Percentiles rank a stretch among this genome's conserved stretches.
These are phyloP conservation scores for Hypotaenidia philippensis DNA, from an alignment of 2,797 vertebrate species.

Conservation along the genomic window DNA sequence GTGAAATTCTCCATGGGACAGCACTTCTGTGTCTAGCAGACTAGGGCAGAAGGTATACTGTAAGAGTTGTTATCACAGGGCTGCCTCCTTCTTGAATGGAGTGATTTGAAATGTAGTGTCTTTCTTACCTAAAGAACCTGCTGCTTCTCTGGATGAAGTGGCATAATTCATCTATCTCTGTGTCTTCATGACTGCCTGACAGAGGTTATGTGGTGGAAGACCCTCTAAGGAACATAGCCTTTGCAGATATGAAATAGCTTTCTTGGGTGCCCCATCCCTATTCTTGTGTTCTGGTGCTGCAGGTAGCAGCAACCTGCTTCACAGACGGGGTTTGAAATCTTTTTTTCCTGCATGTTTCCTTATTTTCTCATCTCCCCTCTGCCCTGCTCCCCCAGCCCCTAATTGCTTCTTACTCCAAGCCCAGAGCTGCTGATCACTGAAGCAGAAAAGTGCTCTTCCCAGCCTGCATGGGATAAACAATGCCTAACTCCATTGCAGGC, in stretches of 20 bases:
- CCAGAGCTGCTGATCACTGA: not conserved
- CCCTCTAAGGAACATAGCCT: not conserved
- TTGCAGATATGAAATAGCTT: not conserved
- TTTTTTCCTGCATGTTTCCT: not conserved
- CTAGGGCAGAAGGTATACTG: conserved; percentile 36
- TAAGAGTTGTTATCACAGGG: conserved; percentile 21
- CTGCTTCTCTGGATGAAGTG: conserved; percentile 36
- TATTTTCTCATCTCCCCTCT: not conserved
- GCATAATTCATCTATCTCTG: not conserved
- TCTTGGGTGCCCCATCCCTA: not conserved
- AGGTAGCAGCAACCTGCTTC: not conserved
- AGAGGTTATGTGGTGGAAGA: not conserved
- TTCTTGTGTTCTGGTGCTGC: not conserved
- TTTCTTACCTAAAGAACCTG: conserved; percentile 54
- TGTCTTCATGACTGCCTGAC: conserved; percentile 1
- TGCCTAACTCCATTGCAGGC: conserved; percentile 3
- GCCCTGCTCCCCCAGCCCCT: not conserved
- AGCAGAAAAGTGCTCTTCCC: not conserved
- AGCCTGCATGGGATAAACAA: not conserved
- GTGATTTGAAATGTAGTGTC: conserved; percentile 18
- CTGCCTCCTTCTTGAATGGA: conserved; percentile 18
- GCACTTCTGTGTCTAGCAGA: not conserved
- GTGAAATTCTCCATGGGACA: conserved; percentile 23
- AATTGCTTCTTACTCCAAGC: not conserved
- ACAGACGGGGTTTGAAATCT: not conserved